Conservation (phyloP, 2,888 invertebrate species). For the Epinotia brunnichana region DNA sequence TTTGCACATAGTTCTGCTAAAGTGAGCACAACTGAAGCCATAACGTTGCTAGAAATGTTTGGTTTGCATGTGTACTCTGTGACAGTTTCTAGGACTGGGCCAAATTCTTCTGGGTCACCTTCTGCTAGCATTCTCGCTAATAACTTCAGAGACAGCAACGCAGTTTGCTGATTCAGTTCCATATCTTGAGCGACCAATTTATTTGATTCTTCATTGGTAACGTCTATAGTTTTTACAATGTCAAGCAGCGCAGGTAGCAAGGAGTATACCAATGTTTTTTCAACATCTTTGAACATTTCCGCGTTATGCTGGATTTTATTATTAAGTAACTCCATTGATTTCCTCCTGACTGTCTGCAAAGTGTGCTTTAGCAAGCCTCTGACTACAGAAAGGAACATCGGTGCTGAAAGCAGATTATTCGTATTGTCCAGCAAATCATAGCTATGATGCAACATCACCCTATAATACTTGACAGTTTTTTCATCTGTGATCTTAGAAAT, state of each 20-base stretch:
- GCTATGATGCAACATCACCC: conserved; percentile 89
- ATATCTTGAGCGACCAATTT: conserved; percentile 82
- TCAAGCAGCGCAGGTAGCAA: conserved; percentile 85
- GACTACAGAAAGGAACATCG: conserved; percentile 91
- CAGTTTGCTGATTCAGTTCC: conserved; percentile 90
- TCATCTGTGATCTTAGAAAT: conserved; percentile 86
- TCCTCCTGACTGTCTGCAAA: conserved; percentile 87
- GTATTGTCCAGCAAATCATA: conserved; percentile 92
- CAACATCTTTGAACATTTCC: conserved; percentile 83
- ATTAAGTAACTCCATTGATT: conserved; percentile 93
- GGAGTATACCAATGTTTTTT: conserved; percentile 79
- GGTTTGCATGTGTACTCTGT: conserved; percentile 84
- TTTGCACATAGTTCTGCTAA: conserved; percentile 91
- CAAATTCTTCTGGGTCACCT: conserved; percentile 87
- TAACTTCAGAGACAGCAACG: conserved; percentile 91
- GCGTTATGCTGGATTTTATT: conserved; percentile 89
- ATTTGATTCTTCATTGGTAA: conserved; percentile 60
- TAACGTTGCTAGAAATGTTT: conserved; percentile 83
- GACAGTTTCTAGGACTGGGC: conserved; percentile 86
- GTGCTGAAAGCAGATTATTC: conserved; percentile 90
- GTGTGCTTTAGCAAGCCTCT: conserved; percentile 89
- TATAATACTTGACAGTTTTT: conserved; percentile 90
- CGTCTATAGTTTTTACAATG: conserved; percentile 82
- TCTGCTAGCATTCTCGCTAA: conserved; percentile 89
- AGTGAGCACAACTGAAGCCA: conserved; percentile 90